Evolutionary conservation across 2,797 vertebrate species (phyloP).

Genomic region (Botia kubotai): DNA sequence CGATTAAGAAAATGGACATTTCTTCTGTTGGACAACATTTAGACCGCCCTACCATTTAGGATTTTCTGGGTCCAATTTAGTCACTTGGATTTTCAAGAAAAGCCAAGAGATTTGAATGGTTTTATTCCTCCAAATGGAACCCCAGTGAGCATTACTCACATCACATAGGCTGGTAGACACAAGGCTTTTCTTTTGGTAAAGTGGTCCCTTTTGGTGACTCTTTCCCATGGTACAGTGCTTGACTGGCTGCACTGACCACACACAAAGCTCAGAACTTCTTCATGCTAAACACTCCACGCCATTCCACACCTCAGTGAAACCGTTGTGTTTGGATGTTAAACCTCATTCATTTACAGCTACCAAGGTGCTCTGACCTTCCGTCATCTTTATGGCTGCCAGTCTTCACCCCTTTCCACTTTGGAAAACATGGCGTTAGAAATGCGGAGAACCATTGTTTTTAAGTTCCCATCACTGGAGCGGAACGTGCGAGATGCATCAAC

Average conservation of each 20-base stretch:
- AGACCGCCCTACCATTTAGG: constrained; percentile 16
- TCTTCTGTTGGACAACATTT: constrained; percentile 18
- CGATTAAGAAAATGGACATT: constrained; percentile 42
- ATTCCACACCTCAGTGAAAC: constrained; percentile 10
- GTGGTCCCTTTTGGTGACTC: constrained; percentile 61
- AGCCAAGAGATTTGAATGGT: not conserved
- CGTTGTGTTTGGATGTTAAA: not conserved
- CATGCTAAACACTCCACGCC: not conserved
- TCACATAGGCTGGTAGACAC: constrained; percentile 28
- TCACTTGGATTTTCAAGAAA: constrained; percentile 12
- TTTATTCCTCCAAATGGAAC: constrained; percentile 8
- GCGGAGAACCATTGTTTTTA: not conserved
- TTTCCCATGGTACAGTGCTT: constrained; percentile 43
- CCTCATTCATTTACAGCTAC: not conserved
- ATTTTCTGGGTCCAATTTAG: not conserved
- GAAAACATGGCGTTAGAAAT: not conserved
- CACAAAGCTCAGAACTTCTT: constrained; percentile 32
- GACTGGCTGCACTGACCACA: constrained; percentile 31
- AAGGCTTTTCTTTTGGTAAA: constrained; percentile 32
- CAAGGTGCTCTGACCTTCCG: not conserved
- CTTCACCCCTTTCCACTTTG: not conserved
- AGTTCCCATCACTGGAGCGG: not conserved
- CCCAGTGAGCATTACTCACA: not conserved
- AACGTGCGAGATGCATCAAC: constrained; percentile 25
- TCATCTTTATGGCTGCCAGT: not conserved